Conservation (phyloP, 2,113 vertebrate species). For the Grammomys surdaster region DNA sequence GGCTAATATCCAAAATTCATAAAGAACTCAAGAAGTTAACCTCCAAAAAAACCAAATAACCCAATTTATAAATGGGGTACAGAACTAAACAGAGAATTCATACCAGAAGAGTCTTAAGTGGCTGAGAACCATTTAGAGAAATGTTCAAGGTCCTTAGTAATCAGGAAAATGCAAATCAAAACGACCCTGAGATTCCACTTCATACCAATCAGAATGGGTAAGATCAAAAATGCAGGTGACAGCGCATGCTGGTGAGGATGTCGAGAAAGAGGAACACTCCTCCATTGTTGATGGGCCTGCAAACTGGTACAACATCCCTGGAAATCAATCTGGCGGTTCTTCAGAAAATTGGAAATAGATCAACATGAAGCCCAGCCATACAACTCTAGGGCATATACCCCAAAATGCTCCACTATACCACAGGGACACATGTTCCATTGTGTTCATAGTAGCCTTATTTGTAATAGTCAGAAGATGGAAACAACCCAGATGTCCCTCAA, state of each 20-base stretch:
- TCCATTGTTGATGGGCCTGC: neutral
- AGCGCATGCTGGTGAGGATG: neutral
- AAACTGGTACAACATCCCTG: neutral
- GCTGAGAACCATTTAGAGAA: neutral
- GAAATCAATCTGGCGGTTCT: neutral
- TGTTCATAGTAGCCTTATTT: neutral
- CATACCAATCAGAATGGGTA: neutral
- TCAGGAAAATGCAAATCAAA: neutral
- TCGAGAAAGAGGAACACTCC: neutral
- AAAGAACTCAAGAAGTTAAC: neutral
- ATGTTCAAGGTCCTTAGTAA: neutral
- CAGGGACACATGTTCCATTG: neutral
- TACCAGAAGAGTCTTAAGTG: neutral
- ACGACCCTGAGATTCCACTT: neutral
- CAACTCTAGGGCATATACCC: neutral
- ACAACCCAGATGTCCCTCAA: too few species aligned
- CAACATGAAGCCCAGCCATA: neutral
- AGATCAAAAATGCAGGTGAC: neutral
- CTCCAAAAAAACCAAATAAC: too few species aligned
- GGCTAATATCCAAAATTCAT: too few species aligned
- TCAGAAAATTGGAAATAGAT: neutral
- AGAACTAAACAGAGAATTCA: neutral
- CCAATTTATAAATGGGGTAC: neutral
- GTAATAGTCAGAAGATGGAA: too few species aligned
- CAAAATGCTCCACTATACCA: neutral